Conservation (phyloP, 2,888 invertebrate species). For the Amphipyra tragopoginis region DNA sequence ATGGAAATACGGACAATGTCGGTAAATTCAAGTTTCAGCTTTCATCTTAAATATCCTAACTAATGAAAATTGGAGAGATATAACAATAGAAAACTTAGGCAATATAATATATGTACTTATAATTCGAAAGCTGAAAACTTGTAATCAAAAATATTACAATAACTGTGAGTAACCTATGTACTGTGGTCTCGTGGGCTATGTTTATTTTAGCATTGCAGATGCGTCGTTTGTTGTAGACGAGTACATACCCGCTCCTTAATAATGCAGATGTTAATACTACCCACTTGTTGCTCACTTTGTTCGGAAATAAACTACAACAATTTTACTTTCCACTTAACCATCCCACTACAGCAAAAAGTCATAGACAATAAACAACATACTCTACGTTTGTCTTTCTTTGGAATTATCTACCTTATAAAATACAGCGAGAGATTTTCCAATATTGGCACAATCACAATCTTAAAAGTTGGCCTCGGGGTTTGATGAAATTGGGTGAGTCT, state of each 20-base stretch:
- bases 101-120: neutral
- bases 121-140: neutral
- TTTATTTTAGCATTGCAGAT: slow-evolving; percentile 69
- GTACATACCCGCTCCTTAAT: slow-evolving; percentile 61
- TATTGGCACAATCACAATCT: slow-evolving; percentile 38
- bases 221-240: slow-evolving; percentile 54
- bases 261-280: slow-evolving; percentile 63
- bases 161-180: slow-evolving; percentile 11
- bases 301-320: slow-evolving; percentile 40
- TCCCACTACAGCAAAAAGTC: neutral
- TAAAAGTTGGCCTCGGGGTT: slow-evolving; percentile 38
- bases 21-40: slow-evolving; percentile 7
- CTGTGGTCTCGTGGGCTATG: slow-evolving; percentile 53
- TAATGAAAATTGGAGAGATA: neutral
- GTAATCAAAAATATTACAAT: neutral
- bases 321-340: slow-evolving; percentile 37
- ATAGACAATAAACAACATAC: neutral
- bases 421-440: slow-evolving; percentile 35
- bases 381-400: neutral
- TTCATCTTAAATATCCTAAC: neutral
- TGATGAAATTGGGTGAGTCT: slow-evolving; percentile 39
- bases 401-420: slow-evolving; percentile 8
- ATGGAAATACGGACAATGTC: neutral
- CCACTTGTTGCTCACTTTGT: slow-evolving; percentile 54
- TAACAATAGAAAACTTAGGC: slow-evolving; percentile 12